Percentiles rank a stretch among this genome's conserved stretches.
These are phyloP conservation scores for Tachypleus tridentatus DNA, from an alignment of 1,140 invertebrate species.

Conservation along the genomic window DNA sequence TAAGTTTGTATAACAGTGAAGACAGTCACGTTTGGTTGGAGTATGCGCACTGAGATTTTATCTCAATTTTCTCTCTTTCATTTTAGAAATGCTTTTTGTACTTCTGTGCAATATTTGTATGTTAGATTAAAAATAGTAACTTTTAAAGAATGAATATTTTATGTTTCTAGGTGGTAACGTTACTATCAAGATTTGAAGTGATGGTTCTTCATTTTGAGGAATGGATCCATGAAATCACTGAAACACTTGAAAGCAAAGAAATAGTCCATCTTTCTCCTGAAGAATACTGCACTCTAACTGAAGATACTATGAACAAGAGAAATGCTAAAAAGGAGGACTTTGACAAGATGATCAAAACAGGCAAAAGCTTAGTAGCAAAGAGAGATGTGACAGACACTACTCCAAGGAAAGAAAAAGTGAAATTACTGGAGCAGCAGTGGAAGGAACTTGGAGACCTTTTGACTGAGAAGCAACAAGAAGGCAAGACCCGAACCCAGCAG, in stretches of 20 bases:
- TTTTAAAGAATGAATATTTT: no score
- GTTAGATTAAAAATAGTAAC: no score
- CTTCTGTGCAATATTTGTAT: no score
- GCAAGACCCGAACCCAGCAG: slow-evolving; percentile 67
- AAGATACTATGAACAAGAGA: slow-evolving; percentile 37
- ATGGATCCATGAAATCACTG: slow-evolving; percentile 46
- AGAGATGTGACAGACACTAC: slow-evolving; percentile 80
- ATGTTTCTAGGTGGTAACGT: slow-evolving; percentile 37
- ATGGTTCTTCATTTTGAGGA: slow-evolving; percentile 28
- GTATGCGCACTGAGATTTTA: no score
- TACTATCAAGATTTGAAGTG: slow-evolving; percentile 40
- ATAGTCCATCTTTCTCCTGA: slow-evolving; percentile 44
- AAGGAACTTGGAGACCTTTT: slow-evolving; percentile 62
- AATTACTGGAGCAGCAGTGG: slow-evolving; percentile 73
- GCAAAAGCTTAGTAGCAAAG: slow-evolving; percentile 69
- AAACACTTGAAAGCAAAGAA: slow-evolving; percentile 60
- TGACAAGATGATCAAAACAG: slow-evolving; percentile 63
- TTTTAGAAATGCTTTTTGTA: no score
- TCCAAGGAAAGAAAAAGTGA: slow-evolving; percentile 71
- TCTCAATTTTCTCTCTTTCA: no score
- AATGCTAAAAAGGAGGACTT: slow-evolving; percentile 47
- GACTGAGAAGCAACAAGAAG: slow-evolving; percentile 69
- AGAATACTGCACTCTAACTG: slow-evolving; percentile 52
- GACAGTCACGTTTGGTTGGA: no score
- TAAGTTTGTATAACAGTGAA: no score